phyloP scores from a whole-genome alignment of 2,797 vertebrate genomes.

The Enteromius argenteus region DNA sequence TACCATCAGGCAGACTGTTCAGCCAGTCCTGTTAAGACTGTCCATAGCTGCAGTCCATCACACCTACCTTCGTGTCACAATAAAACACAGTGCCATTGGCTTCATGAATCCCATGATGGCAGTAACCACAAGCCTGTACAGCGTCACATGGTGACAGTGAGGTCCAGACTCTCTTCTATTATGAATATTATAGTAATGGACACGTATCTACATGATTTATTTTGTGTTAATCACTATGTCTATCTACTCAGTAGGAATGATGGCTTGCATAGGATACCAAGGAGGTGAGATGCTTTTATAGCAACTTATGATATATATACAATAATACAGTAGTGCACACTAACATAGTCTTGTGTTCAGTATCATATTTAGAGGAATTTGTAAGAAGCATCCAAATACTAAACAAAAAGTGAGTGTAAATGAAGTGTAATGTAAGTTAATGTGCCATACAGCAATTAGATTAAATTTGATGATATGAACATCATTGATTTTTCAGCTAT shows the following conservation, averaged over 20 bases:
- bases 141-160: slow-evolving; percentile 87
- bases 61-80: slow-evolving; percentile 73
- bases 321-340: slow-evolving; percentile 4
- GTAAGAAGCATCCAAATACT: background rate
- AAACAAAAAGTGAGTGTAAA: background rate
- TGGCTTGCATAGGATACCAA: slow-evolving; percentile 86
- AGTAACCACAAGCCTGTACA: slow-evolving; percentile 79
- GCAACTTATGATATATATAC: background rate
- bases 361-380: background rate
- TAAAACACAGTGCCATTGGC: slow-evolving; percentile 79
- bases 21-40: slow-evolving; percentile 63
- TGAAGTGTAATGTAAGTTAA: background rate
- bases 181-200: background rate
- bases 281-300: slow-evolving; percentile 80
- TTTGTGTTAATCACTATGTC: slow-evolving; percentile 18
- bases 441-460: background rate
- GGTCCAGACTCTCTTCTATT: slow-evolving; percentile 74
- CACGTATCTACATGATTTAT: background rate
- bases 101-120: slow-evolving; percentile 82
- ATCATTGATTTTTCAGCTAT: slow-evolving; percentile 79
- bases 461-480: slow-evolving; percentile 9
- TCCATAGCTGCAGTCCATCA: slow-evolving; percentile 72
- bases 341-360: background rate
- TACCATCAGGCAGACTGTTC: slow-evolving; percentile 64
- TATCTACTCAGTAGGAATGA: slow-evolving; percentile 81